A percentile compares a stretch with the other conserved stretches of the same genome.
Evolutionary conservation across 2,888 invertebrate genomes (phyloP).

Genomic region (Notodonta dromedarius): DNA sequence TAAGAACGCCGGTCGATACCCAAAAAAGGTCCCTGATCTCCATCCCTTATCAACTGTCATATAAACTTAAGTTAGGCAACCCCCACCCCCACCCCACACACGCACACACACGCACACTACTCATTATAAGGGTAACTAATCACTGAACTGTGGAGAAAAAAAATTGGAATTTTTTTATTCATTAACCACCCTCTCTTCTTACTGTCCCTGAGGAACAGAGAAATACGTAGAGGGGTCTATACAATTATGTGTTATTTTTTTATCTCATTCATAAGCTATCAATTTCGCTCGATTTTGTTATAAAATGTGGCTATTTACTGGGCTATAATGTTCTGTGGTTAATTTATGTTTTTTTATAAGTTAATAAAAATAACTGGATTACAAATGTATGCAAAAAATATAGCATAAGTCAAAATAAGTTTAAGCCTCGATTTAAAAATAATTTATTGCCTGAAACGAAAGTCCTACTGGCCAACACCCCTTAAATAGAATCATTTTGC

Average conservation of each 20-base stretch:
- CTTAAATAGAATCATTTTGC: too few species aligned
- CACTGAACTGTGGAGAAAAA: conserved; percentile 79
- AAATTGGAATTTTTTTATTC: conserved; percentile 82
- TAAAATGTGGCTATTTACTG: too few species aligned
- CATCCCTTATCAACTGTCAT: conserved; percentile 76
- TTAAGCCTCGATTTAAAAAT: too few species aligned
- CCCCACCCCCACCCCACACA: conserved; percentile 49
- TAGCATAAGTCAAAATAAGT: too few species aligned
- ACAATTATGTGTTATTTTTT: background rate
- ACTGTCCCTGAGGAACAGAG: conserved; percentile 58
- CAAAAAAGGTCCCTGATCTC: conserved; percentile 64
- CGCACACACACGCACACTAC: conserved; percentile 68
- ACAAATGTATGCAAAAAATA: too few species aligned
- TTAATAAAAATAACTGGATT: too few species aligned
- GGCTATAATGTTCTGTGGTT: too few species aligned
- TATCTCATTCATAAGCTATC: background rate
- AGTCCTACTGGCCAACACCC: too few species aligned
- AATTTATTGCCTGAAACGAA: too few species aligned
- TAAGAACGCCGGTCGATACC: conserved; percentile 55
- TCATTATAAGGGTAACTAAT: conserved; percentile 84
- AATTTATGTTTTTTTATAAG: too few species aligned
- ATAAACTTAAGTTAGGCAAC: conserved; percentile 58
- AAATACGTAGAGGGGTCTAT: conserved; percentile 46
- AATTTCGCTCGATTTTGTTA: too few species aligned
- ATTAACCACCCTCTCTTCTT: conserved; percentile 83